Percentiles rank a stretch among this genome's conserved stretches.
Evolutionary conservation across 2,113 vertebrate species (phyloP).

Genomic region (Grallaria varia): DNA sequence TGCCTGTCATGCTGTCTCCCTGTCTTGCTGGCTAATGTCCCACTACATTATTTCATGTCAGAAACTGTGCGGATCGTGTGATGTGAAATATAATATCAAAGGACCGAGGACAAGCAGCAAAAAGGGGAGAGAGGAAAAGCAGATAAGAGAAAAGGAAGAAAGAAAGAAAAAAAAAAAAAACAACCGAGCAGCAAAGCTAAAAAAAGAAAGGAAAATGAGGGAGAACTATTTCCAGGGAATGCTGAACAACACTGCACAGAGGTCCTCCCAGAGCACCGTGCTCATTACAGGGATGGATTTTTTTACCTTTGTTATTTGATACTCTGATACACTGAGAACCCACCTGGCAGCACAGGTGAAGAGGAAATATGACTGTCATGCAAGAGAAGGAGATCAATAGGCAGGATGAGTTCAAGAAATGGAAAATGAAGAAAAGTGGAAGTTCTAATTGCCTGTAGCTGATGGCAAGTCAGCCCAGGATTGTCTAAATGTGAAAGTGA

Average conservation of each 20-base stretch:
- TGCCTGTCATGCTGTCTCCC: background rate
- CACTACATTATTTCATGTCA: background rate
- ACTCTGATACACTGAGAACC: background rate
- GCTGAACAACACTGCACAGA: background rate
- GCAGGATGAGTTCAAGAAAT: background rate
- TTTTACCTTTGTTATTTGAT: background rate
- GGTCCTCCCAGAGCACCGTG: background rate
- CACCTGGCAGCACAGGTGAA: background rate
- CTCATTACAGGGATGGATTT: background rate
- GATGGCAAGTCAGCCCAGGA: background rate
- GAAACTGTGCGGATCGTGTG: background rate
- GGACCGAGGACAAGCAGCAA: background rate
- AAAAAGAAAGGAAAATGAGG: background rate
- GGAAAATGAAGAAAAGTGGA: background rate
- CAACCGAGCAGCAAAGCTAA: background rate
- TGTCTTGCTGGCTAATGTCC: constrained; percentile 1
- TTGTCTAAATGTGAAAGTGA: background rate
- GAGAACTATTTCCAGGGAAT: background rate
- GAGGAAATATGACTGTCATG: background rate
- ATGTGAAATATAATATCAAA: background rate
- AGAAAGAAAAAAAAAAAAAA: background rate
- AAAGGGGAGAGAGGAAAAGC: background rate
- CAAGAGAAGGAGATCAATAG: background rate
- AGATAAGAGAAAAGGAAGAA: background rate
- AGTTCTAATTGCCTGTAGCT: background rate